Conservation (phyloP, 2,113 vertebrate genomes). For the Pelusios castaneus region DNA sequence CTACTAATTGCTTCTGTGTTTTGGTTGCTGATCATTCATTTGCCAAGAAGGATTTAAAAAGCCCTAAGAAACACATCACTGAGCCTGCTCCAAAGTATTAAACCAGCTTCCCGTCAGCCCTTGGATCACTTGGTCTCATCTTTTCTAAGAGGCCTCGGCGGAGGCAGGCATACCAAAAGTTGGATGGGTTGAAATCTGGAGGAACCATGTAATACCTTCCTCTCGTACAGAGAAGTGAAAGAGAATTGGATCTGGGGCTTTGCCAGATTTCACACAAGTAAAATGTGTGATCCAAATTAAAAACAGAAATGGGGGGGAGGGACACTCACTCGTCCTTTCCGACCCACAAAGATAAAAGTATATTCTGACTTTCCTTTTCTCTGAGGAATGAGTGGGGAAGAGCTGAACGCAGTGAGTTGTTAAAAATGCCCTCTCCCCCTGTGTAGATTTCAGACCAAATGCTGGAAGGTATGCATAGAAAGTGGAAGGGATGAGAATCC, state of each 20-base stretch:
- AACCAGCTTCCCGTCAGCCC: slow-evolving; percentile 7
- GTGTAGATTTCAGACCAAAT: background rate
- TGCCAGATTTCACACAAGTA: background rate
- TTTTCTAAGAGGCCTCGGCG: background rate
- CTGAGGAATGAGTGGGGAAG: slow-evolving; percentile 1
- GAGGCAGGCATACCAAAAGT: background rate
- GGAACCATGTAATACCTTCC: background rate
- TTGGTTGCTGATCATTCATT: background rate
- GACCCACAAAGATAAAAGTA: slow-evolving; percentile 65
- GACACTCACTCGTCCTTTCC: slow-evolving; percentile 1
- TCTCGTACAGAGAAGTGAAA: background rate
- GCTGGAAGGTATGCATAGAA: background rate
- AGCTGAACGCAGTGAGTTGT: background rate
- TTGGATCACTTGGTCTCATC: background rate
- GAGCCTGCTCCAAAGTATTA: slow-evolving; percentile 6
- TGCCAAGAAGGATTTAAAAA: slow-evolving; percentile 14
- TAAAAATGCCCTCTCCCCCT: background rate
- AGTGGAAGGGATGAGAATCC: background rate
- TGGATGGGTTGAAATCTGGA: background rate
- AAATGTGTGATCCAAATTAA: slow-evolving; percentile 58
- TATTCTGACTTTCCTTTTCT: slow-evolving; percentile 20
- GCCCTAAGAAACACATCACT: background rate
- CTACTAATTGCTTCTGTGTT: background rate
- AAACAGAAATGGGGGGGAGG: slow-evolving; percentile 43
- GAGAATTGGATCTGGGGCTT: background rate